These are phyloP conservation scores for Apostichopus californicus DNA, from an alignment of 35 echinoderm and acorn worm genomes.

Conservation along the genomic window DNA sequence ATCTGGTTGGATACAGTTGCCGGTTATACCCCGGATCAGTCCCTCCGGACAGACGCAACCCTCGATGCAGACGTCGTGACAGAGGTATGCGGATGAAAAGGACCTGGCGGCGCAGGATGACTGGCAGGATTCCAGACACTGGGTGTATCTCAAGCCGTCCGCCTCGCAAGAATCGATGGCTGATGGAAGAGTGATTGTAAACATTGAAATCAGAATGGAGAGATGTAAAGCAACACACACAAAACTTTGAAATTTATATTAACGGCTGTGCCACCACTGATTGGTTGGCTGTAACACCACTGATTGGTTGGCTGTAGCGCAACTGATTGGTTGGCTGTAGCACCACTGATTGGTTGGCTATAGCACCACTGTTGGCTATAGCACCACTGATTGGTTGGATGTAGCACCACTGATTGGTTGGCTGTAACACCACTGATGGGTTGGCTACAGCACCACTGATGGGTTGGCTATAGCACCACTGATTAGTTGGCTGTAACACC, in stretches of 20 bases:
- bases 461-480: neutral
- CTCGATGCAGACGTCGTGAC: slow-evolving; percentile 72
- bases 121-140: slow-evolving; percentile 46
- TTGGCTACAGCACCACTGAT: too few species aligned
- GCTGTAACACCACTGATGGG: too few species aligned
- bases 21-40: slow-evolving; percentile 33
- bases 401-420: too few species aligned
- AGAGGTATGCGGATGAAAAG: neutral
- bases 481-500: neutral
- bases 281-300: neutral
- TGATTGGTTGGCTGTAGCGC: too few species aligned
- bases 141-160: slow-evolving; percentile 9
- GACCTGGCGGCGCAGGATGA: slow-evolving; percentile 22
- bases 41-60: slow-evolving; percentile 77
- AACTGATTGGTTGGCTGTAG: too few species aligned
- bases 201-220: too few species aligned
- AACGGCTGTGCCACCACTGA: neutral
- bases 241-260: too few species aligned
- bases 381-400: too few species aligned
- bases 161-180: neutral
- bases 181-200: neutral
- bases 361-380: too few species aligned
- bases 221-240: too few species aligned
- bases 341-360: too few species aligned
- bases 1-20: slow-evolving; percentile 56